These are phyloP conservation scores for Dioctria linearis DNA, from an alignment of 2,888 invertebrate genomes.

Conservation along the genomic window DNA sequence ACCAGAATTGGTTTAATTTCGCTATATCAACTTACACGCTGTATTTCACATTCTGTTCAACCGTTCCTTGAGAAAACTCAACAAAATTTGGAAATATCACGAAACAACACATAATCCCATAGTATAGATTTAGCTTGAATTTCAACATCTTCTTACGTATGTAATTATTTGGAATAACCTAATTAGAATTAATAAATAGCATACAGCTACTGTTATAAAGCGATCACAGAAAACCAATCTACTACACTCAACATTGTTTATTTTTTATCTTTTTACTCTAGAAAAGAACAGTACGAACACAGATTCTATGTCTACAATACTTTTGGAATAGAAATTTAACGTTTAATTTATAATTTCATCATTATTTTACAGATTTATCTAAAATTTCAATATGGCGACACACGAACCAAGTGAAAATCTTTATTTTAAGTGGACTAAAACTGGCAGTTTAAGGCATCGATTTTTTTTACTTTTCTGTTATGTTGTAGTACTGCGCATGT, in stretches of 20 bases:
- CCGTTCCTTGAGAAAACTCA: slow-evolving; percentile 62
- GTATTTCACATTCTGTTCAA: slow-evolving; percentile 70
- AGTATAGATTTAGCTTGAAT: slow-evolving; percentile 12
- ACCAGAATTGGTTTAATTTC: slow-evolving; percentile 13
- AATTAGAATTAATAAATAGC: background rate
- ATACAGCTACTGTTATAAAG: slow-evolving; percentile 29
- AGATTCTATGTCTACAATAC: background rate
- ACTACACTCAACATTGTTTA: slow-evolving; percentile 26
- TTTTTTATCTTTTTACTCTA: background rate
- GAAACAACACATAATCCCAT: slow-evolving; percentile 61
- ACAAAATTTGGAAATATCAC: slow-evolving; percentile 66
- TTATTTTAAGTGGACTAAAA: background rate
- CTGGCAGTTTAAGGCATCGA: slow-evolving; percentile 16
- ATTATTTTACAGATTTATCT: background rate
- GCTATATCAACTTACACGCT: slow-evolving; percentile 66
- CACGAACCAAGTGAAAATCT: background rate
- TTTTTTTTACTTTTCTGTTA: slow-evolving; percentile 10
- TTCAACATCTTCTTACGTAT: background rate
- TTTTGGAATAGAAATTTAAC: background rate
- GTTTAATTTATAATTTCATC: background rate
- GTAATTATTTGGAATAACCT: background rate
- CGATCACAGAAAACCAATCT: background rate
- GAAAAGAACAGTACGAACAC: background rate
- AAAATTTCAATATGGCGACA: slow-evolving; percentile 31
- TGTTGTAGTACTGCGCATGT: slow-evolving; percentile 3